Base-by-base conservation (phyloP, 35 echinoderm and acorn worm species). In the Heliocidaris erythrogramma region DNA sequence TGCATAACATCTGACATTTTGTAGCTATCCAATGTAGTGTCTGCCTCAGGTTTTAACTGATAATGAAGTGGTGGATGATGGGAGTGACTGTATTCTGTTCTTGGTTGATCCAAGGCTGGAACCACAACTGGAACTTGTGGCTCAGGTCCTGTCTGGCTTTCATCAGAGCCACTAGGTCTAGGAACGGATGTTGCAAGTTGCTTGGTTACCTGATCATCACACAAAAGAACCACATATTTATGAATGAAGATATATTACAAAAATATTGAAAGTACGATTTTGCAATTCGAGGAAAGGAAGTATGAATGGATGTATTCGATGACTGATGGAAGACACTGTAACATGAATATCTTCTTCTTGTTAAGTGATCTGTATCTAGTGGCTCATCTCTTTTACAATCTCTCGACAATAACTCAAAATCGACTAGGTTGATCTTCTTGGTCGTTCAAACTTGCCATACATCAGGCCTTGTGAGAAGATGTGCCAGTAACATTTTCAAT, bases 171-270 rank as follows among this genome's bases (percentile, higher is more conserved):
- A 42, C 30, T 48, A 16, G 27, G 86, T 88, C 21, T 30, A 21
- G 86, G 21, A 13, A 48, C 10, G 30, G 86, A 32, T 88, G 86
- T 88, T 11, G 86, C 86, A 13, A 88, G 86, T 5, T 88, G 86
- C 47, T 88, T 88, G 31, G 86, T 88, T 48, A 88, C 86, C 86
- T 88, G n/a, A 42, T 14, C 17, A 88, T 86, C 24, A 86, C 21
- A 86, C 1, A 86, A 9, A 32, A 86, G 8, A 5, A 86, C 24
- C 24, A 32, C 9, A 17, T 1, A n/a, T 86, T 86, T n/a, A 86
- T 9, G 7, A 86, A 86, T 13, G 85, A 32, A 30, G 24, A 8
- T n/a, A 30, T 5, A 86, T 0, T 18, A 30, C 27, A 86, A 0
- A 71, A 86, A 86, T 32, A 86, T 86, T 86, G 8, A 86, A 13